Conservation (phyloP, 2,797 vertebrate species). For the Pagetopsis macropterus region DNA sequence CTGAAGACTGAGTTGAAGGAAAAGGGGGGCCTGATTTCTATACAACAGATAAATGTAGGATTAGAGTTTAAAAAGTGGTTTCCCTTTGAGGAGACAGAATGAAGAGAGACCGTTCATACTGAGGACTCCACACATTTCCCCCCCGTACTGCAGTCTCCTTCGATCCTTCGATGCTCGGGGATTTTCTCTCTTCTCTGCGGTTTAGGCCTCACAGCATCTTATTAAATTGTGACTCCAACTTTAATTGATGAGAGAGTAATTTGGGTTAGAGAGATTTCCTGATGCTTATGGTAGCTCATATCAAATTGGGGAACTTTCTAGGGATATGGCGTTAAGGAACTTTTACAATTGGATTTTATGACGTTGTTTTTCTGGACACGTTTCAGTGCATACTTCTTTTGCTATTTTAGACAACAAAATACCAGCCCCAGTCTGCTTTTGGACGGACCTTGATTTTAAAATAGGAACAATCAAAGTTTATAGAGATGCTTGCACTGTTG, state of each 20-base stretch:
- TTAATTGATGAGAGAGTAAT: conserved; percentile 71
- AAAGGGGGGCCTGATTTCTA: conserved; percentile 45
- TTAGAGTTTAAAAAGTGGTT: conserved; percentile 63
- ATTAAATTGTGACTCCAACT: conserved; percentile 64
- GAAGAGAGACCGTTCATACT: conserved; percentile 59
- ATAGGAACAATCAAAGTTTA: conserved; percentile 46
- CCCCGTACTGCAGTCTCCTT: conserved; percentile 63
- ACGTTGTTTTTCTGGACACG: conserved; percentile 55
- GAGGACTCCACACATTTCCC: conserved; percentile 72
- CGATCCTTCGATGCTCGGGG: conserved; percentile 25
- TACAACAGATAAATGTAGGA: conserved; percentile 59
- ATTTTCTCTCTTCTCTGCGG: conserved; percentile 67
- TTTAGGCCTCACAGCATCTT: conserved; percentile 60
- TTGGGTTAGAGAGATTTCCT: conserved; percentile 54
- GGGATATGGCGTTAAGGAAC: conserved; percentile 32
- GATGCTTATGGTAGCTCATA: conserved; percentile 37
- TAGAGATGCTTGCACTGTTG: conserved; percentile 20
- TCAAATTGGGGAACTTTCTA: conserved; percentile 39
- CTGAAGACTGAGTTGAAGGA: conserved; percentile 29
- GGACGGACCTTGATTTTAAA: conserved; percentile 56
- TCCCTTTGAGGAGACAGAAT: conserved; percentile 59
- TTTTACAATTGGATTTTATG: conserved; percentile 63
- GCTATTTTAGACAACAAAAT: conserved; percentile 31
- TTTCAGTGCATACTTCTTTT: conserved; percentile 40
- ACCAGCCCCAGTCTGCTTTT: conserved; percentile 22